A percentile compares a stretch with the other conserved stretches of the same genome.
Conservation (phyloP, 2,797 vertebrate species). For the Enteromius fasciolatus region DNA sequence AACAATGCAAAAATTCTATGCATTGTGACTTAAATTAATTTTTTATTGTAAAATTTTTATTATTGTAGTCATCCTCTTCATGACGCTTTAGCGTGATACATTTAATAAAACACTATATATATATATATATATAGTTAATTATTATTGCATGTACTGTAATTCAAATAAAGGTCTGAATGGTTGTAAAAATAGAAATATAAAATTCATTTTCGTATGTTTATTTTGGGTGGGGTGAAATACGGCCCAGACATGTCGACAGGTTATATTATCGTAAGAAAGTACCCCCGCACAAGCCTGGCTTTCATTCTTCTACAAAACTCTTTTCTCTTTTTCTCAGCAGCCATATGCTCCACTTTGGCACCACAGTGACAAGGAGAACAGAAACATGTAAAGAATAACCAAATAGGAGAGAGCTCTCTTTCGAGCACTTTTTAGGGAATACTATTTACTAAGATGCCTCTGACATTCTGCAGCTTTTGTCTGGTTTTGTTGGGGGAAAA, state of each 20-base stretch:
- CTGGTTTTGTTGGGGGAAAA: conserved; percentile 1
- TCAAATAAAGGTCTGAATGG: not conserved
- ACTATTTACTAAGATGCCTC: conserved; percentile 24
- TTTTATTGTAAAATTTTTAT: too few relatives aligned
- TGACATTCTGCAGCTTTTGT: conserved; percentile 28
- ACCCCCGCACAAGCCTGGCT: conserved; percentile 13
- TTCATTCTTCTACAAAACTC: conserved; percentile 30
- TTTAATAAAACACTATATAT: too few relatives aligned
- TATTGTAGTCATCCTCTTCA: too few relatives aligned
- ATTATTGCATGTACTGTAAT: not conserved
- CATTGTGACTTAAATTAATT: too few relatives aligned
- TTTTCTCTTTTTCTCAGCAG: conserved; percentile 23
- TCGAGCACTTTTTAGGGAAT: conserved; percentile 41
- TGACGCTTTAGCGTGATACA: too few relatives aligned
- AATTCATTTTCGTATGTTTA: not conserved
- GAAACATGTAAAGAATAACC: conserved; percentile 44
- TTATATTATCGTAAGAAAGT: not conserved
- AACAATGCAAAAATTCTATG: too few relatives aligned
- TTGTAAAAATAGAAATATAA: too few relatives aligned
- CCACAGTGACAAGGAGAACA: conserved; percentile 37
- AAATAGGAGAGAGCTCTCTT: conserved; percentile 19
- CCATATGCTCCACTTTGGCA: conserved; percentile 37
- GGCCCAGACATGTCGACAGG: not conserved
- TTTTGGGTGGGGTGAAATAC: not conserved
- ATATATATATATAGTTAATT: not conserved